Conservation (phyloP, 1,140 invertebrate genomes). For the Bombus soroeensis region DNA sequence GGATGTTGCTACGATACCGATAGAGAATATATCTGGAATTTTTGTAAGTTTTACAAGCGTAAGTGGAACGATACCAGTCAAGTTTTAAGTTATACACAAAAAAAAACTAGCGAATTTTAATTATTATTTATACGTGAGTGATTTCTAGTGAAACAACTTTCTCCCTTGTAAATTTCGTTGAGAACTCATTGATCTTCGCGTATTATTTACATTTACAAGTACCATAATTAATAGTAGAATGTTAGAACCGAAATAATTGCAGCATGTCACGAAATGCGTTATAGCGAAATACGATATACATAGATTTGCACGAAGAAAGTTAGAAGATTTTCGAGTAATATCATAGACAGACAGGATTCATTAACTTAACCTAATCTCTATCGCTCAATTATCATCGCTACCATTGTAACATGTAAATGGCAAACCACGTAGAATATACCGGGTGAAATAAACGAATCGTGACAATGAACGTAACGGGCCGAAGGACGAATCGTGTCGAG, state of each 20-base stretch:
- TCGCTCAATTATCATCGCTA: neutral
- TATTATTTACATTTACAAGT: constrained; percentile 5
- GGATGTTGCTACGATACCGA: too few species aligned
- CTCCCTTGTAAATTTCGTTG: neutral
- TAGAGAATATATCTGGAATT: neutral
- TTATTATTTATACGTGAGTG: neutral
- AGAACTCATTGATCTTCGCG: neutral
- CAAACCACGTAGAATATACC: neutral
- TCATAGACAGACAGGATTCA: neutral
- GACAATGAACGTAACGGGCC: neutral
- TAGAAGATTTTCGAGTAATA: neutral
- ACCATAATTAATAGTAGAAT: neutral
- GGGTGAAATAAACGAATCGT: neutral
- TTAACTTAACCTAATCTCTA: neutral
- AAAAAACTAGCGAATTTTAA: neutral
- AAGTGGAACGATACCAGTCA: neutral
- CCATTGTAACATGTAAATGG: neutral
- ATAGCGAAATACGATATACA: neutral
- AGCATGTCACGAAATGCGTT: neutral
- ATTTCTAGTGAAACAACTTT: neutral
- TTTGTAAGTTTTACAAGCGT: neutral
- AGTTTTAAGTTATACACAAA: neutral
- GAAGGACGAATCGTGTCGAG: neutral
- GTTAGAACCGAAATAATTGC: neutral
- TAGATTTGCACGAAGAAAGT: neutral